Conservation (phyloP, 1,140 invertebrate genomes). For the Lethocerus indicus region DNA sequence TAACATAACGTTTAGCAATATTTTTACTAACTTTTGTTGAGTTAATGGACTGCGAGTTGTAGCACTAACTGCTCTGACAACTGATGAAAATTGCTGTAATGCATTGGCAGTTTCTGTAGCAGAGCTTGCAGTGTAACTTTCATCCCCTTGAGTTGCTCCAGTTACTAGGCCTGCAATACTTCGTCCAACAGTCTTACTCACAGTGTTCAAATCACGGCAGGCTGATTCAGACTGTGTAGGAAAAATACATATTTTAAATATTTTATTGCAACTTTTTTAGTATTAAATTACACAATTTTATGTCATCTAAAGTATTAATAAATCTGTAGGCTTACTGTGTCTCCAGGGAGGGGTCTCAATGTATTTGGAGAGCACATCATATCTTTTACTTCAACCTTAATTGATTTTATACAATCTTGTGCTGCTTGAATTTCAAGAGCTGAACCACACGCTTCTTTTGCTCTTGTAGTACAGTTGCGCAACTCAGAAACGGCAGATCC, state of each 20-base stretch:
- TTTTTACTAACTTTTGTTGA: conserved; percentile 32
- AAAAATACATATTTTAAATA: background rate
- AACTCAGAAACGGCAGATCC: conserved; percentile 60
- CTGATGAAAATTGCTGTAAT: conserved; percentile 47
- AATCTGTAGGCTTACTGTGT: conserved; percentile 38
- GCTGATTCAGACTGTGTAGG: conserved; percentile 46
- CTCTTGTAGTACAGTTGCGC: conserved; percentile 59
- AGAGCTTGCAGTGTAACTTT: conserved; percentile 65
- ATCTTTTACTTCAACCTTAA: conserved; percentile 68
- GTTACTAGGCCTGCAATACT: conserved; percentile 67
- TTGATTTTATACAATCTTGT: conserved; percentile 40
- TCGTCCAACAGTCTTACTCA: conserved; percentile 43
- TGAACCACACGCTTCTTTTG: conserved; percentile 75
- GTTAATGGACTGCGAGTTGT: conserved; percentile 33
- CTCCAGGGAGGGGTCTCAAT: conserved; percentile 68
- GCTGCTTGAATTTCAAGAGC: conserved; percentile 63
- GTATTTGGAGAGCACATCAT: conserved; percentile 56
- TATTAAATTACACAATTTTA: background rate
- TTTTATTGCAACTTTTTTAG: background rate
- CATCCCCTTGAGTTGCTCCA: conserved; percentile 67
- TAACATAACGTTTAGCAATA: background rate
- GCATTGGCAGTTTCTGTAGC: conserved; percentile 63
- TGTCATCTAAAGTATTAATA: background rate
- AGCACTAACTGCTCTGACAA: conserved; percentile 52
- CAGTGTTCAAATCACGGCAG: conserved; percentile 47